A percentile compares a stretch with the other conserved stretches of the same genome.
These are phyloP conservation scores for Picathartes gymnocephalus DNA, from an alignment of 2,113 vertebrate genomes.

Conservation along the genomic window DNA sequence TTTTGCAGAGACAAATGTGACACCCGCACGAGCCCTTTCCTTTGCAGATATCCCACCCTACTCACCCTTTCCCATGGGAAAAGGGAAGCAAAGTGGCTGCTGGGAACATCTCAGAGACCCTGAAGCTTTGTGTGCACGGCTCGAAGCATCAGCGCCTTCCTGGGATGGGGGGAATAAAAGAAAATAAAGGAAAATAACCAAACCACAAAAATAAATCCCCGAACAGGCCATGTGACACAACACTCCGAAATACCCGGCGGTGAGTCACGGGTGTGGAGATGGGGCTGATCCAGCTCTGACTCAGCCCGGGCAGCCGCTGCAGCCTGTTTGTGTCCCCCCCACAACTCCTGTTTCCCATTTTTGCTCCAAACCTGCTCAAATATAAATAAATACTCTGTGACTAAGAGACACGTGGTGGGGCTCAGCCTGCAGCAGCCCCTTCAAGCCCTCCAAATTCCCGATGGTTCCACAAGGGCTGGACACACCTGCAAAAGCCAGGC, in stretches of 20 bases:
- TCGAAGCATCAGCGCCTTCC: neutral
- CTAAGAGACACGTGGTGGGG: neutral
- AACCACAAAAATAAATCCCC: neutral
- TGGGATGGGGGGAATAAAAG: neutral
- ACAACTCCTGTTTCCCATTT: neutral
- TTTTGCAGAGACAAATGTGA: neutral
- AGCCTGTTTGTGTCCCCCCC: neutral
- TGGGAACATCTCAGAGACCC: neutral
- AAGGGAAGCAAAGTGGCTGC: neutral
- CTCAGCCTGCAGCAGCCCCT: rapidly evolving
- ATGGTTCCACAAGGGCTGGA: neutral
- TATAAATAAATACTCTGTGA: neutral
- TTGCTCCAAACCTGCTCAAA: neutral
- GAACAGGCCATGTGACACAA: neutral
- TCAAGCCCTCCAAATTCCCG: neutral
- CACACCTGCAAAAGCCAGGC: neutral
- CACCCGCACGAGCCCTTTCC: rapidly evolving
- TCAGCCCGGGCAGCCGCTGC: neutral
- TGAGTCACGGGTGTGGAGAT: constrained; percentile 10
- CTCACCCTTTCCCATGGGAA: neutral
- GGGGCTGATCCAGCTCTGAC: constrained; percentile 41
- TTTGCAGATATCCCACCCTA: neutral
- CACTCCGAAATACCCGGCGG: neutral
- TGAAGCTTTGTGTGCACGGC: rapidly evolving
- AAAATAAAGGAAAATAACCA: neutral